These are phyloP conservation scores for Anableps anableps DNA, from an alignment of 2,797 vertebrate species.

Conservation along the genomic window DNA sequence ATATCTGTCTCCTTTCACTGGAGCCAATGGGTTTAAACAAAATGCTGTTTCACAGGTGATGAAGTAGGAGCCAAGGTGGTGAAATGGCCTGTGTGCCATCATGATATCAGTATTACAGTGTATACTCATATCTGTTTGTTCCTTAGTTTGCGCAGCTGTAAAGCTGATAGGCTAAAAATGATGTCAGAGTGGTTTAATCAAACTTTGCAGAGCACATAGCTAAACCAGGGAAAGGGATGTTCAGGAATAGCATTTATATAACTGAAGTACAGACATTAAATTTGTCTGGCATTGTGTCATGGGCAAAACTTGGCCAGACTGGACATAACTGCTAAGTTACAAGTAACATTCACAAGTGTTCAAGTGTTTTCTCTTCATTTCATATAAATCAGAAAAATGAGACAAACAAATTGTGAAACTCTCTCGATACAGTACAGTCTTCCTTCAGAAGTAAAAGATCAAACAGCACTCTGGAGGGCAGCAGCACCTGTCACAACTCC, in stretches of 20 bases:
- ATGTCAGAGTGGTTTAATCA: constrained; percentile 30
- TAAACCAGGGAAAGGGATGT: constrained; percentile 30
- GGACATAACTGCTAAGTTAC: background rate
- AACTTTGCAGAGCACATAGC: constrained; percentile 37
- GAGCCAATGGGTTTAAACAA: constrained; percentile 40
- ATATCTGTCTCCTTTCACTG: constrained; percentile 53
- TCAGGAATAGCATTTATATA: constrained; percentile 32
- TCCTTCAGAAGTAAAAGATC: background rate
- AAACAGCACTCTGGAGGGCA: background rate
- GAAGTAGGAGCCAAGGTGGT: constrained; percentile 28
- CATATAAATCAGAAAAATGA: background rate
- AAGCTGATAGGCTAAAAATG: constrained; percentile 45
- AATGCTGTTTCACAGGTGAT: constrained; percentile 35
- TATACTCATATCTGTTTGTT: constrained; percentile 45
- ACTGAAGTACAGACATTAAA: constrained; percentile 14
- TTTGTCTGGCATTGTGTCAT: constrained; percentile 4
- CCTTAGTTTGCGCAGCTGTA: constrained; percentile 38
- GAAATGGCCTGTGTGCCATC: constrained; percentile 32
- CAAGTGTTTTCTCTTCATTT: background rate
- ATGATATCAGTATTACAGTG: constrained; percentile 29
- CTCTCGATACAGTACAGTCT: no score
- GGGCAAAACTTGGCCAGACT: background rate
- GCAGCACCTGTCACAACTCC: background rate
- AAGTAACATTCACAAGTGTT: background rate
- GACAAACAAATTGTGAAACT: background rate